A percentile compares a stretch with the other conserved stretches of the same genome.
phyloP scores from a whole-genome alignment of 2,113 vertebrate species.

The human (Homo sapiens) region DNA sequence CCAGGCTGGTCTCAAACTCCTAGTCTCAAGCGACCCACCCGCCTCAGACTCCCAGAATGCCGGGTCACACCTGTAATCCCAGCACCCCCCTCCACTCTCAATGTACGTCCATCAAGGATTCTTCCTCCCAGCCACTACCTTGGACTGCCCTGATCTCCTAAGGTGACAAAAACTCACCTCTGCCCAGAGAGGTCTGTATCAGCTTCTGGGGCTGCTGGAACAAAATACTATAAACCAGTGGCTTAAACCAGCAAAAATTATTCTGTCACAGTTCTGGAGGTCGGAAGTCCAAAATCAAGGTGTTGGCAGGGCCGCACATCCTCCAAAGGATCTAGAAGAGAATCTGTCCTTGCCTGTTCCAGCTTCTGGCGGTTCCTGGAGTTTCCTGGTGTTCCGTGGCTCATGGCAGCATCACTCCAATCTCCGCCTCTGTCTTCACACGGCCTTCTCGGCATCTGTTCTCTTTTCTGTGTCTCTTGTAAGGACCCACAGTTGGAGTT shows the following conservation, averaged over 20 bases:
- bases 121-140: background rate
- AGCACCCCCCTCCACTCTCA: accelerated
- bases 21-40: too few species aligned
- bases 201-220: background rate
- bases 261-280: background rate
- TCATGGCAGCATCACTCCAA: accelerated
- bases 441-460: too few species aligned
- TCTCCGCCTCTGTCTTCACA: background rate
- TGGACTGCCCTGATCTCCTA: background rate
- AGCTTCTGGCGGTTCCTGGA: too few species aligned
- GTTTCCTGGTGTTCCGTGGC: background rate
- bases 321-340: background rate
- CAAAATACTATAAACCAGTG: accelerated
- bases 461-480: background rate
- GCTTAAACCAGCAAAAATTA: background rate
- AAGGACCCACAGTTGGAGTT: background rate
- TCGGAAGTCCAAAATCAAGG: background rate
- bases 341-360: accelerated
- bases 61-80: too few species aligned
- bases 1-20: too few species aligned
- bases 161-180: background rate
- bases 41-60: too few species aligned
- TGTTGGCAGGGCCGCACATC: too few species aligned
- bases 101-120: background rate
- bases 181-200: background rate